These are phyloP conservation scores for Echinarachnius parma DNA, from an alignment of 53 echinoderm and acorn worm genomes.

Conservation along the genomic window DNA sequence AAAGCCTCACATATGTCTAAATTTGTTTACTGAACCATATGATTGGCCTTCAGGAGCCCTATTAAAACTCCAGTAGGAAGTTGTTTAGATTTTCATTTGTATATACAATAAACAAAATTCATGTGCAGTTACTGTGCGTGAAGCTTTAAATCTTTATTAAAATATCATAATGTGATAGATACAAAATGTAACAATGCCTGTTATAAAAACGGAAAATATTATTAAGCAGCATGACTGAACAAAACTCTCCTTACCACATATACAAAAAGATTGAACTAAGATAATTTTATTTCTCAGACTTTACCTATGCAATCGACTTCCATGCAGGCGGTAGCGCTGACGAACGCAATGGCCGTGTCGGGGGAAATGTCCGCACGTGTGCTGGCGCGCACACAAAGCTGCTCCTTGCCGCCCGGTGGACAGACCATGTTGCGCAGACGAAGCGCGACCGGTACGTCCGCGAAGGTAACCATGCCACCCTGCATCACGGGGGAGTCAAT, in stretches of 20 bases:
- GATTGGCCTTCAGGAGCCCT: too few species aligned
- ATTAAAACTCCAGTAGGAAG: too few species aligned
- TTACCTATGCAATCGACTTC: slow-evolving; percentile 21
- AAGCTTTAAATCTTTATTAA: too few species aligned
- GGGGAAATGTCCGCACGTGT: not conserved
- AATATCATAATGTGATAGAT: too few species aligned
- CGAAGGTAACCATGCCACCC: not conserved
- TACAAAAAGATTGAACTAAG: not conserved
- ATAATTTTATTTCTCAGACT: not conserved
- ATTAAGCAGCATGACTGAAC: too few species aligned
- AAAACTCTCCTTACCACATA: not conserved
- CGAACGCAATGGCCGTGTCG: not conserved
- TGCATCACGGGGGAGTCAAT: not conserved
- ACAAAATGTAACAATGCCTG: too few species aligned
- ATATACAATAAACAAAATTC: too few species aligned
- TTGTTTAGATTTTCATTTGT: too few species aligned
- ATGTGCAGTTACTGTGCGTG: too few species aligned
- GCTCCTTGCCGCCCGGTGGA: slow-evolving; percentile 3
- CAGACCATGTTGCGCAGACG: slow-evolving; percentile 4
- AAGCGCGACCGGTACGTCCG: not conserved
- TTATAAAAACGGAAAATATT: too few species aligned
- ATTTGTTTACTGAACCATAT: too few species aligned
- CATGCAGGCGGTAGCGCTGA: slow-evolving; percentile 5
- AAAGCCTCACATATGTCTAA: too few species aligned
- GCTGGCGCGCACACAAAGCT: slow-evolving; percentile 25